Conservation (phyloP, 2,113 vertebrate genomes). For the Pelusios castaneus region DNA sequence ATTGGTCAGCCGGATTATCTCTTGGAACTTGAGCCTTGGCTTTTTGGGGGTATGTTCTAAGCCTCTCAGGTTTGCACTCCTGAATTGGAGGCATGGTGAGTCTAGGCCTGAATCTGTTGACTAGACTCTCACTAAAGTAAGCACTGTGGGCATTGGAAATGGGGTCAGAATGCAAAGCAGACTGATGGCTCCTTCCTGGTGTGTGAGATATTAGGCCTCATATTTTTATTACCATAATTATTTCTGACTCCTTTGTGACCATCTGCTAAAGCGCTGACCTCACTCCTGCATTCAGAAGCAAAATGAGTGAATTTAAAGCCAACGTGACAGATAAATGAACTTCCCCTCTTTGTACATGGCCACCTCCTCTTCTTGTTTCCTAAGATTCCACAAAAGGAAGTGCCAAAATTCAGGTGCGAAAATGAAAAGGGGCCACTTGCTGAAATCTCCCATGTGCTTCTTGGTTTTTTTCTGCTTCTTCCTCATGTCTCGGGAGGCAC, state of each 20-base stretch:
- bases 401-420: not conserved
- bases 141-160: not conserved
- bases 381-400: no score
- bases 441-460: not conserved
- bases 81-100: not conserved
- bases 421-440: not conserved
- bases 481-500: not conserved
- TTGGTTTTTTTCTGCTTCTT: not conserved
- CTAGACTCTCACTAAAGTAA: accelerated
- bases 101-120: not conserved
- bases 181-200: not conserved
- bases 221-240: not conserved
- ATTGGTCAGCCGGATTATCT: not conserved
- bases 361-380: not conserved
- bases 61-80: not conserved
- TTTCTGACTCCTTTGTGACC: not conserved
- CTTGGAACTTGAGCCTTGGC: not conserved
- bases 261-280: not conserved
- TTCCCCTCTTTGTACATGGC: not conserved
- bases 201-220: not conserved
- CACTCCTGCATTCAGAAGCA: not conserved
- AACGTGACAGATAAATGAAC: accelerated
- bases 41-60: not conserved
- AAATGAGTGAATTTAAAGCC: not conserved
- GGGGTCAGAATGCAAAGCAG: slow-evolving; percentile 13